Percentiles rank a stretch among this genome's conserved stretches.
phyloP scores from a whole-genome alignment of 1,140 invertebrate genomes.

The Anastrepha obliqua region DNA sequence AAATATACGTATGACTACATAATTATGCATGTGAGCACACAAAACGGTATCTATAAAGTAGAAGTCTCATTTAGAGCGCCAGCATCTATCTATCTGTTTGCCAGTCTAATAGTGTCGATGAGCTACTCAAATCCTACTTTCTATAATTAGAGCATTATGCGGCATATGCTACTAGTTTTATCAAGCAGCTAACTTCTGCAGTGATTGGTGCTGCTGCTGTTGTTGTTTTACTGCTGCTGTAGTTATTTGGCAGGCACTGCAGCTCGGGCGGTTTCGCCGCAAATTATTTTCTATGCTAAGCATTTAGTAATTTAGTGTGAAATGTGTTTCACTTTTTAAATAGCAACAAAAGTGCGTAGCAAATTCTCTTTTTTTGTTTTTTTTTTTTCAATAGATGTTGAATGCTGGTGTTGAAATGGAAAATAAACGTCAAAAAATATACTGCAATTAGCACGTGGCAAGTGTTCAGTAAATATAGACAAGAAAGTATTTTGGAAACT shows the following conservation, averaged over 20 bases:
- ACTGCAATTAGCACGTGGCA: neutral
- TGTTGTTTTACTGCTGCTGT: neutral
- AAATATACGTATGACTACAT: neutral
- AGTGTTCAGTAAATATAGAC: neutral
- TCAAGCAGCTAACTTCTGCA: neutral
- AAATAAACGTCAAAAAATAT: neutral
- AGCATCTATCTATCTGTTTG: neutral
- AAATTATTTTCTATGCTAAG: too few relatives aligned
- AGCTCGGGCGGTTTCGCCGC: neutral
- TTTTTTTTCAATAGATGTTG: too few relatives aligned
- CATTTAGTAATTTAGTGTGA: neutral
- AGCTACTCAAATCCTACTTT: conserved; percentile 26
- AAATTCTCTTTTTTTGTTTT: neutral
- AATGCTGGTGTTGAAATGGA: too few relatives aligned
- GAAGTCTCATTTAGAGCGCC: neutral
- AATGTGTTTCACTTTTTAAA: conserved; percentile 33
- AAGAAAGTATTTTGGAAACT: neutral
- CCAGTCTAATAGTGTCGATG: neutral
- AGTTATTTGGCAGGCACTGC: neutral
- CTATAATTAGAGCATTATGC: conserved; percentile 20
- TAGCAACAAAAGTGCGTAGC: neutral
- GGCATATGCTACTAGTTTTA: neutral
- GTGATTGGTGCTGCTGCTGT: neutral
- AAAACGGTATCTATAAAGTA: neutral
- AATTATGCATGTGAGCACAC: neutral